A percentile compares a stretch with the other conserved stretches of the same genome.
Conservation (phyloP, 1,140 invertebrate species). For the Holotrichia oblita region DNA sequence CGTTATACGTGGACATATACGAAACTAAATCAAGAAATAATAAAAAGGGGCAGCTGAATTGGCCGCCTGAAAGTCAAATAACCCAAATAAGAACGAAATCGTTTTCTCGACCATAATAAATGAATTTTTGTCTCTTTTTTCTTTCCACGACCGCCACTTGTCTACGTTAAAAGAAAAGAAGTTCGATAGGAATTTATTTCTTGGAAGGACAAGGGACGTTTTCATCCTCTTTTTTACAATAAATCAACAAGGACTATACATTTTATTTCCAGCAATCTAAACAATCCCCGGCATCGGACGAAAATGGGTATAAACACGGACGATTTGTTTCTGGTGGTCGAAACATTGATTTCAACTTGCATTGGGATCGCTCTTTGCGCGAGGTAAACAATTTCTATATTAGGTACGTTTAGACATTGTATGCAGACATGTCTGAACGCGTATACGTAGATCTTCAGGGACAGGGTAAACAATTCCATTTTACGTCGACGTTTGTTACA, state of each 20-base stretch:
- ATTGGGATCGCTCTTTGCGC: background rate
- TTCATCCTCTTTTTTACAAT: conserved; percentile 6
- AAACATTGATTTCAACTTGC: background rate
- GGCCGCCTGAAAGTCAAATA: background rate
- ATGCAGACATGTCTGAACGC: no score
- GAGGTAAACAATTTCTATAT: no score
- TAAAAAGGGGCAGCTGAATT: background rate
- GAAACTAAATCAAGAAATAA: background rate
- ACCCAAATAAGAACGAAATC: background rate
- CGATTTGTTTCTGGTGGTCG: background rate
- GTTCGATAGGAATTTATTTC: background rate
- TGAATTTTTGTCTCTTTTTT: conserved; percentile 8
- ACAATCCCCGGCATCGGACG: background rate
- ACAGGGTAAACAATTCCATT: no score
- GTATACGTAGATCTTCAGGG: no score
- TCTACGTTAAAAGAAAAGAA: background rate
- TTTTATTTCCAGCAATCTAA: conserved; percentile 16
- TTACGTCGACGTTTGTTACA: no score
- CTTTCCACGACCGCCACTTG: background rate
- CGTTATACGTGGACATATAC: background rate
- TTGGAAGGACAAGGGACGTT: background rate
- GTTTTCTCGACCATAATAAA: conserved; percentile 11
- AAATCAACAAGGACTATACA: conserved; percentile 13
- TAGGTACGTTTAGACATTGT: no score
- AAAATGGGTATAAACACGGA: background rate